Evolutionary conservation across 2,888 invertebrate genomes (phyloP), one percentile per base, ranked within the genome.

Genomic region (Lacanobia wlatinum): DNA sequence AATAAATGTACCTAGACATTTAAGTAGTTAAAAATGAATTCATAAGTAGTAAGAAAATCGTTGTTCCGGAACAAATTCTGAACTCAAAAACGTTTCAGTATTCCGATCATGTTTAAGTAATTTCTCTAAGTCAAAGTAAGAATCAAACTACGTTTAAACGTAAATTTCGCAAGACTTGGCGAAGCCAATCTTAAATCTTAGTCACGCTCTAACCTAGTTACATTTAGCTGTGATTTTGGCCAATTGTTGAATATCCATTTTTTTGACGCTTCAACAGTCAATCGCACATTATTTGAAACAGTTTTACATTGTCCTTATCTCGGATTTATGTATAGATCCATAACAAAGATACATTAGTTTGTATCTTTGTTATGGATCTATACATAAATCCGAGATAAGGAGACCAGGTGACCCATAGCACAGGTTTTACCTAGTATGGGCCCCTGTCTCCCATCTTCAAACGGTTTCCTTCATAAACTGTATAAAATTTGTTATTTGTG

Each of bases 111-210:
- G 62, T 9, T 38, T 48, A 0, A 23, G 48, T 56, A 62, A 76
- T 70, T 67, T 58, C n/a, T 61, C 21, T 6, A 69, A 69, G 48
- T 21, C 52, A 43, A 68, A 69, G 23, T 14, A 16, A 18, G 46
- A 73, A 63, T 69, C 46, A 64, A 73, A 68, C 53, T 65, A 69
- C 43, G 5, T 62, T 68, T 55, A 28, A 63, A 55, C 16, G 53
- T 23, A 10, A 66, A 23, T 72, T 77, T 62, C 16, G 12, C n/a
- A 34, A 69, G 62, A 66, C 23, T 66, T 55, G 10, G 10, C 9
- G 38, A 67, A 55, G 60, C 46, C 73, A 40, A 73, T 79, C 70
- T 67, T 64, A 69, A 43, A 81, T 71, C 52, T 66, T 70, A 76
- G 70, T 67, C 73, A 78, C 48, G 60, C 28, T 43, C 34, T 43